Evolutionary conservation across 2,888 invertebrate species (phyloP).

Genomic region (Leptopilina drosophilae): DNA sequence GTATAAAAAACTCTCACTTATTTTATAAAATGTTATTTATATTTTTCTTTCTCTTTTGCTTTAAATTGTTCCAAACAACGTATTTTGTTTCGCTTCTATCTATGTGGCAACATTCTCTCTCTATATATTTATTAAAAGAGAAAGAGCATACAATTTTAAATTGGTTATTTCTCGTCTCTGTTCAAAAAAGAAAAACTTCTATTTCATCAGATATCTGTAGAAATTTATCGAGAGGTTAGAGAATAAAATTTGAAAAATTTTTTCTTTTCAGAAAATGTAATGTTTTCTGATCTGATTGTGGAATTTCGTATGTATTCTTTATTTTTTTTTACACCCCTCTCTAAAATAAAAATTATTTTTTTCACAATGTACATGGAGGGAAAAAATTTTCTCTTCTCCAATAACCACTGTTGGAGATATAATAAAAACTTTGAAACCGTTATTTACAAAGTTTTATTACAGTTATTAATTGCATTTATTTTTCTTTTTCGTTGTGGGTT

Average conservation of each 20-base stretch:
- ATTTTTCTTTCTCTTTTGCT: neutral
- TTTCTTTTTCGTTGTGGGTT: too few relatives aligned
- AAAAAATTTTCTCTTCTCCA: too few relatives aligned
- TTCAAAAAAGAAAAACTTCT: neutral
- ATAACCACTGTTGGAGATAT: too few relatives aligned
- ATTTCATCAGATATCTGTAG: neutral
- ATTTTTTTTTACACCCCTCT: too few relatives aligned
- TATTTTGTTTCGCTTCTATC: neutral
- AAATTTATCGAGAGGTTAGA: neutral
- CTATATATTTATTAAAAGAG: too few relatives aligned
- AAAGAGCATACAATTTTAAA: neutral
- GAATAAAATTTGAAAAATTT: too few relatives aligned
- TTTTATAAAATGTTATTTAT: neutral
- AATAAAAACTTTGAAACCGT: constrained; percentile 6
- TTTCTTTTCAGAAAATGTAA: too few relatives aligned
- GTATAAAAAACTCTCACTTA: neutral
- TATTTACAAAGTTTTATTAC: neutral
- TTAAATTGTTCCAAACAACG: constrained; percentile 8
- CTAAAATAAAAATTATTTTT: too few relatives aligned
- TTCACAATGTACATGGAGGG: too few relatives aligned
- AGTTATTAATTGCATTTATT: too few relatives aligned
- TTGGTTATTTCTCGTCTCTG: neutral
- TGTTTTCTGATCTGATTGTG: too few relatives aligned
- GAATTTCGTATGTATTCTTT: too few relatives aligned
- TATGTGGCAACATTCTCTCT: neutral